Evolutionary conservation across 2,113 vertebrate species (phyloP).

Genomic region (Nesoenas mayeri): DNA sequence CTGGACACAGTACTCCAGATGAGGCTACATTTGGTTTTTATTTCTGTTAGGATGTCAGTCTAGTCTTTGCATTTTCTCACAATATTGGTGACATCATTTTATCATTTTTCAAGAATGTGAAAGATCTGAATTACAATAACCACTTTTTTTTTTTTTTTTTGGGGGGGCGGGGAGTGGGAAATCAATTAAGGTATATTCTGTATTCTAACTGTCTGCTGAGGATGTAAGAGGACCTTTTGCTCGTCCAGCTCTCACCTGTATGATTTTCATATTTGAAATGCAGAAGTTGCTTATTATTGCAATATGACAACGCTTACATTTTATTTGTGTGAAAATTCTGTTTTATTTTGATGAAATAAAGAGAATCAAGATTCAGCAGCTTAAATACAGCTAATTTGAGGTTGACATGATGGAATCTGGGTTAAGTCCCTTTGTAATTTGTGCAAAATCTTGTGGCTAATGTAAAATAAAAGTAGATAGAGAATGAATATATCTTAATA

Average conservation of each 20-base stretch:
- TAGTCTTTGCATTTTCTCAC: background rate
- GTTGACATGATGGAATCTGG: accelerated
- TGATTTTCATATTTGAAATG: background rate
- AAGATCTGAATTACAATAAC: background rate
- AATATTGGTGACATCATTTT: background rate
- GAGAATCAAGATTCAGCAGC: background rate
- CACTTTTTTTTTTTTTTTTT: background rate
- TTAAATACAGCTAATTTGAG: background rate
- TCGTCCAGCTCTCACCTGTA: background rate
- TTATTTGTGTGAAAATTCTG: background rate
- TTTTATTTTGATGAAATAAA: background rate
- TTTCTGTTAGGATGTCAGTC: background rate
- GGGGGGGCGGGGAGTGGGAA: too few species aligned
- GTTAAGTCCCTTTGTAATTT: background rate
- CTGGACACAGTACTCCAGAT: background rate
- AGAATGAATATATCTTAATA: background rate
- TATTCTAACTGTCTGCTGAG: background rate
- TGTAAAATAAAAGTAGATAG: background rate
- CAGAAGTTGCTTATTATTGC: background rate
- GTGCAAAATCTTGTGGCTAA: background rate
- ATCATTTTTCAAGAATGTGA: background rate
- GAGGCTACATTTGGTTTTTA: background rate
- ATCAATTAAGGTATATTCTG: accelerated
- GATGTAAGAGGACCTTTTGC: accelerated
- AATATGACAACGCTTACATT: background rate